Base-by-base conservation (phyloP, 2,797 vertebrate genomes). In the Scomberomorus guttatus region DNA sequence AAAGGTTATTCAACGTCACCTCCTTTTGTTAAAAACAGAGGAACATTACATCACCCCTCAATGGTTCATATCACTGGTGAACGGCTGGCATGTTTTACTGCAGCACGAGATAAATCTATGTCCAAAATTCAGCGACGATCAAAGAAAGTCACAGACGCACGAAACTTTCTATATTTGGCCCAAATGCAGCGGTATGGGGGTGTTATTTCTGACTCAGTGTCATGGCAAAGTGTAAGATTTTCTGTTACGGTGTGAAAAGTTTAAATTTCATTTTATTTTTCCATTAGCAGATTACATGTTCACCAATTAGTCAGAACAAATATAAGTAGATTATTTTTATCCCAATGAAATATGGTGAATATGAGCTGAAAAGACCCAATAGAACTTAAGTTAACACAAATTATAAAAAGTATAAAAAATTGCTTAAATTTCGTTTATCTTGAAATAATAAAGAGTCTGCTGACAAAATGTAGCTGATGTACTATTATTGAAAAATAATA, bases 161-260 rank as follows among this genome's bases (percentile, higher is more conserved):
- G 83, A 76, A 10, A 77, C 75, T 63, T 88, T 90, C 83, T 78
- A 81, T 66, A 81, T 87, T 81, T 87, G 88, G 76, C 71, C 83
- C 22, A 72, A 85, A 70, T 79, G 70, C 69, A 81, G 72, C 63
- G 14, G 76, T n/a, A 13, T 22, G 44, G 27, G 42, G 50, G 74
- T 77, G 83, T 74, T 67, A 80, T 83, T 79, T 89, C 83, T 90
- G 86, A 88, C 77, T 87, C 62, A 68, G 59, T 73, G 54, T 90
- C 48, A 50, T 75, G 54, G 81, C 72, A 70, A n/a, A 75, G 73
- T 90, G 80, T 68, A 76, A 85, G 57, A 85, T 81, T 63, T 87
- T 54, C 80, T 79, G 42, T 67, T 50, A 11, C 58, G 22, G 67
- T 87, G 78, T 81, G 66, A 90, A 89, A 82, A 50, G 61, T 50